Base-by-base conservation (phyloP, 92 coral and sea anemone species). In the Epizoanthus fatuus region DNA sequence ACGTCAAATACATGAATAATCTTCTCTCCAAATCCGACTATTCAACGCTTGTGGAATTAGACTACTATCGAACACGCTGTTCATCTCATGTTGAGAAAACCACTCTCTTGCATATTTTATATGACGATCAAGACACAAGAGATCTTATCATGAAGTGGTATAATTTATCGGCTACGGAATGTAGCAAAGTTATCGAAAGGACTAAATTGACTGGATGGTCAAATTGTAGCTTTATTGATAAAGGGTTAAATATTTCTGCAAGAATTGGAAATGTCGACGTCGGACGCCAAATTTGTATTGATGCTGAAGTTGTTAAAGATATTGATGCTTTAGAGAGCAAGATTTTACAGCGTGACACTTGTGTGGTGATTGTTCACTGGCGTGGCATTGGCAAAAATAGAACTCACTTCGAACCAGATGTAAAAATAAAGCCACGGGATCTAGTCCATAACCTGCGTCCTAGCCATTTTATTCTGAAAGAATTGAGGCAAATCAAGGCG, bases 351-450 rank as follows among this genome's bases (percentile, higher is more conserved):
- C 66, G 77, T 56, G 94, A 91, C 56, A 73, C 85, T 35, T 97
- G 99, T 58, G 96, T 92, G 2, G 94, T 90, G 7, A 89, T 97
- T n/a, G 89, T 93, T 16, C 96, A 95, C 63, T 97, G 99, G 99
- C 78, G 96, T 55, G 99, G 99, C 16, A 62, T 91, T 64, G 99
- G 99, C 9, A 92, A 65, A 69, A 86, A 93, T 67, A 83, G 99
- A 42, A 91, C 94, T 51, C 95, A 97, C 77, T 97, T 97, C 83
- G 78, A 84, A 68, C 97, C 93, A 38, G 87, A 90, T 37, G 97
- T 91, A 12, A 66, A 82, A 63, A 57, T 81, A 9, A 63, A 83
- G 47, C 88, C 96, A 69, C 95, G 96, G 87, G 86, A 91, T 63
- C 63, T 95, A 6, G 97, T 97, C 8, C 90, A 92, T 22, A 92